These are phyloP conservation scores for Hetaerina titia DNA, from an alignment of 2,888 invertebrate genomes.

Conservation along the genomic window DNA sequence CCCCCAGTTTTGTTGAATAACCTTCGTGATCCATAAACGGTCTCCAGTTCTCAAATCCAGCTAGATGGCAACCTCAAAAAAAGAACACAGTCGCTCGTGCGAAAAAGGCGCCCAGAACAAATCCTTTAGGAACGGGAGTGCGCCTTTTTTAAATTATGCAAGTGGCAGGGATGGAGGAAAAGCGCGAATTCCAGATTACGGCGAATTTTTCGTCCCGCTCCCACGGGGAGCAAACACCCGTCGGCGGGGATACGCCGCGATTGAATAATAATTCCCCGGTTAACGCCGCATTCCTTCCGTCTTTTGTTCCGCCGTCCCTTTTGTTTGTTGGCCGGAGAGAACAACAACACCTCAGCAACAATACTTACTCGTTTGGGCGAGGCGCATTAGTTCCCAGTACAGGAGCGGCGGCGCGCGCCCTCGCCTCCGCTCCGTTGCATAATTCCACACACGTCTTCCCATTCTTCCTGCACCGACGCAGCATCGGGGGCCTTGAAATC, in stretches of 20 bases:
- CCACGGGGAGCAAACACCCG: not conserved
- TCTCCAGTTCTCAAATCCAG: not conserved
- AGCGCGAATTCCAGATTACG: constrained; percentile 26
- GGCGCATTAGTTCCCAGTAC: not conserved
- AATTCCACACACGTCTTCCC: not conserved
- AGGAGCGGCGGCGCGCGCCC: not conserved
- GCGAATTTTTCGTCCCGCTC: not conserved
- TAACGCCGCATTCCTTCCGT: constrained; percentile 14
- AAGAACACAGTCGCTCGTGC: not conserved
- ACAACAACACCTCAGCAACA: constrained; percentile 35
- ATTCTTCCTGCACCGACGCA: not conserved
- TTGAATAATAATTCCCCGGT: constrained; percentile 35
- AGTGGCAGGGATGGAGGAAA: not conserved
- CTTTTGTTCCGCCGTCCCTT: constrained; percentile 2
- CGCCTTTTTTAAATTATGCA: not conserved
- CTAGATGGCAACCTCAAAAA: not conserved
- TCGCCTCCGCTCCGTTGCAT: not conserved
- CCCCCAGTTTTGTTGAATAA: too few species aligned
- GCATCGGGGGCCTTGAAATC: too few species aligned
- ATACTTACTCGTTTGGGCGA: constrained; percentile 2
- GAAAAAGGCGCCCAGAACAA: not conserved
- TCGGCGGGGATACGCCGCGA: constrained; percentile 4
- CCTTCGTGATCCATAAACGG: not conserved
- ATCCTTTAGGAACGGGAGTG: not conserved
- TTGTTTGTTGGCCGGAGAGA: constrained; percentile 7